A percentile compares a stretch with the other conserved stretches of the same genome.
phyloP scores from a whole-genome alignment of 2,113 vertebrate species.

The Osmerus mordax region DNA sequence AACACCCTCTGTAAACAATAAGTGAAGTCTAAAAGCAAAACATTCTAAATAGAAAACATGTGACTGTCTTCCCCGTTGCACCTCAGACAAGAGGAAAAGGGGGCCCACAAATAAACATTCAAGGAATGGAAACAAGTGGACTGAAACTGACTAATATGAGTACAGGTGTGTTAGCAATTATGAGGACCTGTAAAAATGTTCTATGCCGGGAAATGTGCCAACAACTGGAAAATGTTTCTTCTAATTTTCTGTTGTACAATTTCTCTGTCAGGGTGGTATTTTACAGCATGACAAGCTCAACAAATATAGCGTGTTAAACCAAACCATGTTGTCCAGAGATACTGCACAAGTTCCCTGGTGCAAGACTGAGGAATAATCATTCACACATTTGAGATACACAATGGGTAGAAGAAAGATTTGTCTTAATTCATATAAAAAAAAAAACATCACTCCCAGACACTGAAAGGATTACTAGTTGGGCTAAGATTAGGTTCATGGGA shows the following conservation, averaged over 20 bases:
- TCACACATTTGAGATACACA: neutral
- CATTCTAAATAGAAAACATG: slow-evolving; percentile 62
- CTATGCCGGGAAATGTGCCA: slow-evolving; percentile 58
- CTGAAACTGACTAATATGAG: slow-evolving; percentile 49
- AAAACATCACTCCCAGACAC: no score
- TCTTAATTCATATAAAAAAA: no score
- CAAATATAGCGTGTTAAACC: neutral
- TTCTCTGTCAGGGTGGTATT: slow-evolving; percentile 44
- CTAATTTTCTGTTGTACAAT: slow-evolving; percentile 54
- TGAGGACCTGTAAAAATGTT: slow-evolving; percentile 69
- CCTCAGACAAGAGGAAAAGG: slow-evolving; percentile 41
- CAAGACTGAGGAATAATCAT: neutral
- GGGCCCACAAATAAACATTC: slow-evolving; percentile 63
- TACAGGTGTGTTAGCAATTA: slow-evolving; percentile 80
- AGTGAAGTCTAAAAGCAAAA: slow-evolving; percentile 43
- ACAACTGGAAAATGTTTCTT: slow-evolving; percentile 59
- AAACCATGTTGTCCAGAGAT: neutral
- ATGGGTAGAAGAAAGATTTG: neutral
- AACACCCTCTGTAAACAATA: slow-evolving; percentile 33
- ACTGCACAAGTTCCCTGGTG: neutral
- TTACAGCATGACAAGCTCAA: slow-evolving; percentile 20
- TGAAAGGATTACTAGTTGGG: neutral
- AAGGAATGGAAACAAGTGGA: slow-evolving; percentile 46
- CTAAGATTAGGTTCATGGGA: neutral
- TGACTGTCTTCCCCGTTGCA: slow-evolving; percentile 46